Evolutionary conservation across 2,888 invertebrate species (phyloP), one percentile per base, ranked within the genome.

Genomic region (Sphaerophoria taeniata): DNA sequence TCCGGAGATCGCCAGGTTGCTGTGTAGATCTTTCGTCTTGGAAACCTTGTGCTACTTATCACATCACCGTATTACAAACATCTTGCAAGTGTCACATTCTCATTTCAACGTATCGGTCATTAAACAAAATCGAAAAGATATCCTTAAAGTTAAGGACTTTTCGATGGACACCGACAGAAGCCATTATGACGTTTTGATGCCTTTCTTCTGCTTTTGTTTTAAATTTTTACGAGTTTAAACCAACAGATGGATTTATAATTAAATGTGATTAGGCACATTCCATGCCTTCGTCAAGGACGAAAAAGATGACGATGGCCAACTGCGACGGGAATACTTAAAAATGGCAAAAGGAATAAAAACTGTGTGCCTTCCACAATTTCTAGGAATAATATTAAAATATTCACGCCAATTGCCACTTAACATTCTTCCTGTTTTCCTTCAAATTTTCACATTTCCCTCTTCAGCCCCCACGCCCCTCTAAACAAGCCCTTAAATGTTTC

Each of bases 221-320:
- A 24, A 63, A 39, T 39, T 39, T 43, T 43, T 43, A 43, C 43
- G 43, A 43, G 9, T 67, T 76, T 76, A 85, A 81, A 73, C 81
- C 85, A 85, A 85, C 85, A 85, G 85, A 80, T 85, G 85, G 81
- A 73, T 74, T 76, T 70, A 70, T 81, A 85, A 85, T 85, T 85
- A 81, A 77, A 77, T 85, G 73, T 85, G 85, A 85, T 81, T 85
- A 85, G 81, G 47, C 53, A 65, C 81, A 74, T 74, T 71, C 83
- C 34, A 31, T 24, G 65, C 43, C 43, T 7, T 36, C 11, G 33
- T 24, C 39, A 36, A 65, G 49, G 34, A 65, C 39, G 12, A 39
- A 34, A 53, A 39, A 36, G 16, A 58, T 12, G 14, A 36, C 58
- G 14, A 33, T 9, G n/a, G n/a, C 33, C n/a, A 56, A 53, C 6